Evolutionary conservation across 2,888 invertebrate genomes (phyloP), one percentile per base, ranked within the genome.

Genomic region (Drosophila putrida): DNA sequence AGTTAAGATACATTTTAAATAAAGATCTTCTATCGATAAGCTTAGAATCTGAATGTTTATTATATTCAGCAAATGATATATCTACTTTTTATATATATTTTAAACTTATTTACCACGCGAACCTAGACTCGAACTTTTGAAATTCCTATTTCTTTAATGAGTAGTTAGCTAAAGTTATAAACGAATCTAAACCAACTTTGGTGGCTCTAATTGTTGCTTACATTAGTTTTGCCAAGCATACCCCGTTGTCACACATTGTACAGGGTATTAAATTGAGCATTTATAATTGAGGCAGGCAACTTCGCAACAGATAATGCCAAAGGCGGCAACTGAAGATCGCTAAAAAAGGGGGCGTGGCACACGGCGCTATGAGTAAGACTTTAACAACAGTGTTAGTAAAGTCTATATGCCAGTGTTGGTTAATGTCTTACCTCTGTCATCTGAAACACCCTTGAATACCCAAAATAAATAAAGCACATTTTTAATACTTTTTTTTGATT

Each of bases 401-500:
- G 74, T 41, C 25, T 27, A 43, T 9, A n/a, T 15, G 36, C 47
- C 57, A 57, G 65, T 67, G 65, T 64, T 67, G 67, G 20, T 27
- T 43, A 43, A 25, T 3, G 4, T 10, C 4, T 35, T 9, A 35
- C 4, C 35, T 8, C 11, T 11, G 11, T 11, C 35, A 43, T 15
- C 38, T 47, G 28, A 58, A 47, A 58, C 4, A 20, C 10, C 11
- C 27, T 9, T 13, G 27, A 31, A 27, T 8, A 0, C 38, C 60
- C 35, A 5, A 3, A 36, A 38, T 27, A 46, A 46, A 28, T 8
- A 75, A 75, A 28, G 11, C 67, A 68, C 60, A 68, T 63, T 75
- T 61, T 13, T 60, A 0, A 11, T 25, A 43, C 27, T n/a, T 54
- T 46, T 75, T 76, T 76, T 76, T 75, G 75, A 78, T 71, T 78